These are phyloP conservation scores for Pyrocoelia pectoralis DNA, from an alignment of 2,888 invertebrate species.

Conservation along the genomic window DNA sequence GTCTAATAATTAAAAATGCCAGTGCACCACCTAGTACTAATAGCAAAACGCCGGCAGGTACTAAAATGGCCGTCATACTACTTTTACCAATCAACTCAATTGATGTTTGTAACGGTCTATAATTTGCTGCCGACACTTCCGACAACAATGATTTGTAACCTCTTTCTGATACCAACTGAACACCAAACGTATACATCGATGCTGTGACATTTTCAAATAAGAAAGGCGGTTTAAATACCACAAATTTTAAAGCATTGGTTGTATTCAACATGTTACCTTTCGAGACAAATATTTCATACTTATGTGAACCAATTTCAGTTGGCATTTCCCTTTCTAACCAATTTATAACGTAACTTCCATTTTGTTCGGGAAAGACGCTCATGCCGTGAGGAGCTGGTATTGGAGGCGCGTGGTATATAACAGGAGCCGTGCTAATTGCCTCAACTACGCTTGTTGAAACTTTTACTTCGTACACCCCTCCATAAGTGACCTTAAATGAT, in stretches of 20 bases:
- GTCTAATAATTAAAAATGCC: conserved; percentile 68
- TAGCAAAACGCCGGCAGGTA: conserved; percentile 65
- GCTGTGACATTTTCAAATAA: conserved; percentile 63
- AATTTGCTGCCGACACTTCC: conserved; percentile 61
- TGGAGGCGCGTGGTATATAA: conserved; percentile 64
- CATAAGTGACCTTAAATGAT: conserved; percentile 61
- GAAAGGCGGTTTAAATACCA: conserved; percentile 65
- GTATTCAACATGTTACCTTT: conserved; percentile 63
- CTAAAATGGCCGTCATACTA: conserved; percentile 53
- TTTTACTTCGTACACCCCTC: conserved; percentile 64
- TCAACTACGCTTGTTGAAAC: conserved; percentile 60
- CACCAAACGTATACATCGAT: conserved; percentile 69
- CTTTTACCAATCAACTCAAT: conserved; percentile 31
- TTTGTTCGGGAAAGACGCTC: conserved; percentile 65
- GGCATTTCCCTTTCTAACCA: conserved; percentile 68
- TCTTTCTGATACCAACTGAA: conserved; percentile 66
- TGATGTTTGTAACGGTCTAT: conserved; percentile 31
- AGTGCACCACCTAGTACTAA: conserved; percentile 67
- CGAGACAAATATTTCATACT: conserved; percentile 73
- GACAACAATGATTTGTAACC: conserved; percentile 71
- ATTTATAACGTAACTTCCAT: conserved; percentile 70
- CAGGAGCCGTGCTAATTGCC: conserved; percentile 61
- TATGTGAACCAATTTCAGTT: conserved; percentile 50
- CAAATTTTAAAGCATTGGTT: conserved; percentile 61
- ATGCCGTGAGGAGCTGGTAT: conserved; percentile 72